Evolutionary conservation across 1,140 invertebrate genomes (phyloP).

Genomic region (Camponotus floridanus): DNA sequence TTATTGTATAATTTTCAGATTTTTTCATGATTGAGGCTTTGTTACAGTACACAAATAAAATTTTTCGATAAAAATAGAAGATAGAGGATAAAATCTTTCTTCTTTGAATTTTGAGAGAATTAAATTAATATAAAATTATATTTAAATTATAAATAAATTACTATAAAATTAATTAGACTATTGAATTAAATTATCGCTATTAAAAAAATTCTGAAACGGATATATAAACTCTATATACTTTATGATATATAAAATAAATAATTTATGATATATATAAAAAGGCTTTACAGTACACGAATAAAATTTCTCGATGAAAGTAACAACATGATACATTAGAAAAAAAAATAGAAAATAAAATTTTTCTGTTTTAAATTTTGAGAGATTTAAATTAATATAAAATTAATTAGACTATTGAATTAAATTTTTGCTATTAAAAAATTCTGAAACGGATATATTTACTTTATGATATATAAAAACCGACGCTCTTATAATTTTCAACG

Average conservation of each 20-base stretch:
- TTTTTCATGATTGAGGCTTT: too few species aligned
- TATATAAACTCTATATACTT: background rate
- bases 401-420: too few species aligned
- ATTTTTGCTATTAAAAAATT: background rate
- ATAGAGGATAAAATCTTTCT: background rate
- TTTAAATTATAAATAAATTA: too few species aligned
- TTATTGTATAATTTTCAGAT: background rate
- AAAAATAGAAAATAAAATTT: background rate
- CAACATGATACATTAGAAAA: background rate
- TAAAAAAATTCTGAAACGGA: background rate
- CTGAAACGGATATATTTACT: background rate
- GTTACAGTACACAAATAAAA: background rate
- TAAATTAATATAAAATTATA: too few species aligned
- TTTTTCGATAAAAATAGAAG: background rate
- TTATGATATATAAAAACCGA: too few species aligned
- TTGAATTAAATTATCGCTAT: too few species aligned
- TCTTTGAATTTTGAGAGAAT: background rate
- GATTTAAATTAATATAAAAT: background rate
- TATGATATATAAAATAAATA: too few species aligned
- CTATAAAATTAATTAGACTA: background rate
- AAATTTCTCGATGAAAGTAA: background rate
- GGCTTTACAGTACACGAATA: background rate
- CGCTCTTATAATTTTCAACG: too few species aligned
- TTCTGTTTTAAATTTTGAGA: background rate
- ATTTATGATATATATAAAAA: too few species aligned